phyloP scores from a whole-genome alignment of 2,797 vertebrate genomes.

The Pelochelys cantorii region DNA sequence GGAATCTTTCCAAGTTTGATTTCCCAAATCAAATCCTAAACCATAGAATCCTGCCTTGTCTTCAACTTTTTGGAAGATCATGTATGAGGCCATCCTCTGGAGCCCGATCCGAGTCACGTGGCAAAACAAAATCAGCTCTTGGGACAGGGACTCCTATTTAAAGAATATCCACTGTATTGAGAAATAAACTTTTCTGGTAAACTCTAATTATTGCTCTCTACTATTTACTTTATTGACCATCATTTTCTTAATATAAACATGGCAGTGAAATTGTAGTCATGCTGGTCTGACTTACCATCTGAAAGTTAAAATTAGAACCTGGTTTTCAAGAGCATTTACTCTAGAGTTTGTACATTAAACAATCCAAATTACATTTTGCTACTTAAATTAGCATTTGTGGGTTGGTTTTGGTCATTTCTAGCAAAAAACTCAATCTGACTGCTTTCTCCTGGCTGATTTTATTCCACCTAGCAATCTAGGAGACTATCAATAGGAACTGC shows the following conservation, averaged over 20 bases:
- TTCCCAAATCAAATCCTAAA: constrained; percentile 56
- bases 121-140: not conserved
- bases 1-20: constrained; percentile 50
- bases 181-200: not conserved
- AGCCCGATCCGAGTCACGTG: not conserved
- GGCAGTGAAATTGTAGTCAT: not conserved
- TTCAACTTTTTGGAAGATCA: constrained; percentile 49
- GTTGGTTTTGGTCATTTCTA: constrained; percentile 59
- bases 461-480: constrained; percentile 53
- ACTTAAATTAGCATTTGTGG: constrained; percentile 60
- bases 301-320: constrained; percentile 51
- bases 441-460: constrained; percentile 6
- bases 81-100: not conserved
- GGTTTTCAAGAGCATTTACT: constrained; percentile 24
- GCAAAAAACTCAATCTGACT: constrained; percentile 63
- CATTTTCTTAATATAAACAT: not conserved
- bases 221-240: constrained; percentile 22
- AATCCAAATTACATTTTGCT: constrained; percentile 26
- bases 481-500: constrained; percentile 28
- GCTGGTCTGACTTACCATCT: constrained; percentile 7
- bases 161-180: constrained; percentile 37
- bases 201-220: constrained; percentile 17
- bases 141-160: constrained; percentile 20
- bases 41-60: constrained; percentile 34
- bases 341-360: constrained; percentile 41